Evolutionary conservation across 2,797 vertebrate genomes (phyloP).

Genomic region (Diglossa cyanea): DNA sequence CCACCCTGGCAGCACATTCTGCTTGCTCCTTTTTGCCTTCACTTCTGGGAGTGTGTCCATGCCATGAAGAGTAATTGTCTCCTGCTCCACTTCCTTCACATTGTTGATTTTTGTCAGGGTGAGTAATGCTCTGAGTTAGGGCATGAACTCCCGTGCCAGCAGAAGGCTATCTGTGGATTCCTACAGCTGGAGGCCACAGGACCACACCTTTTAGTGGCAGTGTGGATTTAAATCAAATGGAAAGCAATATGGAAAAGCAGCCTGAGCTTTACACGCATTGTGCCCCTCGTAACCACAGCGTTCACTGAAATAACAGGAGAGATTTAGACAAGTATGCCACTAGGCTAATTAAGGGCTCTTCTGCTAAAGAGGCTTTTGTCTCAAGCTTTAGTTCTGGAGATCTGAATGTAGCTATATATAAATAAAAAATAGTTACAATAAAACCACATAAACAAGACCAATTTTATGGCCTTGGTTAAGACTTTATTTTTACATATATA

Average conservation of each 20-base stretch:
- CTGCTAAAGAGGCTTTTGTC: constrained; percentile 12
- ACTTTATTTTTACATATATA: not conserved
- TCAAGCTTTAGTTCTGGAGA: not conserved
- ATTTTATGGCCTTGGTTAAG: not conserved
- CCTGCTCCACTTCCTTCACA: not conserved
- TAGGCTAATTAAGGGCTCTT: constrained; percentile 7
- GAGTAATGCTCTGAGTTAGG: not conserved
- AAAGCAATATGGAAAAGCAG: not conserved
- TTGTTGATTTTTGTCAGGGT: not conserved
- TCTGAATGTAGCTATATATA: not conserved
- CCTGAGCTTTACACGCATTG: not conserved
- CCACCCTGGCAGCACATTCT: accelerated
- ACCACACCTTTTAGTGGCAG: not conserved
- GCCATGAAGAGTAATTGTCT: not conserved
- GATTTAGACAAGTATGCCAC: not conserved
- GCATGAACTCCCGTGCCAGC: not conserved
- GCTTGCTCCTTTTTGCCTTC: not conserved
- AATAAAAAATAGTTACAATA: not conserved
- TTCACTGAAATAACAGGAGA: not conserved
- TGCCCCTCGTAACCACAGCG: not conserved
- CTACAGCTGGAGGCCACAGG: not conserved
- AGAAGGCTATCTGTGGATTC: not conserved
- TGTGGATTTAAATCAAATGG: not conserved
- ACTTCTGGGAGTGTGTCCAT: accelerated
- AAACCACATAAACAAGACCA: not conserved